phyloP scores from a whole-genome alignment of 2,797 vertebrate species.

The Pangasius sanitwongsei region DNA sequence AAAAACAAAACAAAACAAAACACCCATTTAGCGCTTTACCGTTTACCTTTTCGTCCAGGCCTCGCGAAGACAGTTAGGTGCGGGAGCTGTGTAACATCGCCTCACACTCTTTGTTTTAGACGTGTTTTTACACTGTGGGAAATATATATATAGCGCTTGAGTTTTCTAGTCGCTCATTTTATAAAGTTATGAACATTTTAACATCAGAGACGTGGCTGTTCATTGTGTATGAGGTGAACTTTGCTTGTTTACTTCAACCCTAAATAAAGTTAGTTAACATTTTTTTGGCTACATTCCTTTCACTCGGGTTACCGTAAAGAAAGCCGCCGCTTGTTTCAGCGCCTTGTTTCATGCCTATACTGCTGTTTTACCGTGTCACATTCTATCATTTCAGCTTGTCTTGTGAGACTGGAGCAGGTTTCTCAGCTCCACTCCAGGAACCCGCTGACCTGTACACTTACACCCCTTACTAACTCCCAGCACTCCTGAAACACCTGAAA shows the following conservation, averaged over 20 bases:
- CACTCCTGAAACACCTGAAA: not conserved
- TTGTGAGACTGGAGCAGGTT: not conserved
- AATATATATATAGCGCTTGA: no score
- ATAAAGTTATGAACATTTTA: not conserved
- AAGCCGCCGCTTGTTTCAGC: not conserved
- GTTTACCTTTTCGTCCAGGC: slow-evolving; percentile 40
- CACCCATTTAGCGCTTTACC: not conserved
- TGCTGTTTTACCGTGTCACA: not conserved
- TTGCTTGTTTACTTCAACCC: not conserved
- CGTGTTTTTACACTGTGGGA: not conserved
- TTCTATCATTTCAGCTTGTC: not conserved
- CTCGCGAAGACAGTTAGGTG: slow-evolving; percentile 31
- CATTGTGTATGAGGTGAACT: not conserved
- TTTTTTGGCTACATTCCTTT: not conserved
- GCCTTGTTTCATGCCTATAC: not conserved
- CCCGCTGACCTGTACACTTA: not conserved
- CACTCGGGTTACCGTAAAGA: slow-evolving; percentile 5
- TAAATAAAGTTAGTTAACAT: not conserved
- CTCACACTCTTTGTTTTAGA: not conserved
- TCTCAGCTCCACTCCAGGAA: not conserved
- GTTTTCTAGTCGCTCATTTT: not conserved
- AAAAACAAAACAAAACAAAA: not conserved
- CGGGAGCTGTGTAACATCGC: not conserved
- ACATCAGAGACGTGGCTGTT: not conserved
- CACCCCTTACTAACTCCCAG: not conserved